Evolutionary conservation across 2,797 vertebrate genomes (phyloP), one percentile per base, ranked within the genome.

Genomic region (Anabas testudineus): DNA sequence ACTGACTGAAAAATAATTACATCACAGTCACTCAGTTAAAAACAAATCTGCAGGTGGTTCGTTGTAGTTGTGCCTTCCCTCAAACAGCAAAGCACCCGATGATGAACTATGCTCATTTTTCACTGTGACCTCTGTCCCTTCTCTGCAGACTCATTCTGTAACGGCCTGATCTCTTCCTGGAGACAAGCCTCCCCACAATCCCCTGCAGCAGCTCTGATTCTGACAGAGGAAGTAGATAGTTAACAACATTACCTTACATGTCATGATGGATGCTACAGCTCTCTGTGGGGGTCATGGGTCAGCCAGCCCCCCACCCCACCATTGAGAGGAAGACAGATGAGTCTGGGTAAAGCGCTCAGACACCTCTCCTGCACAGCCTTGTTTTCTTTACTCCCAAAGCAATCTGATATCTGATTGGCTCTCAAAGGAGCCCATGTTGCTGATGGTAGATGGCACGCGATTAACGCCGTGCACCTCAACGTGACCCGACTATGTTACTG

Each of bases 221-320:
- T 88, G 81, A 88, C 54, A 80, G 86, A 83, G 89, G 81, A 91
- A 92, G 88, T 81, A 71, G 81, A 81, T 53, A 80, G 91, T 93
- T 91, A 94, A 93, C 89, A 76, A 83, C 74, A 92, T 92, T 91
- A 94, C 87, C 93, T 71, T 93, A 92, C 85, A 69, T 49, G 85
- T 78, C 32, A 78, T 95, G 94, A 95, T 95, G 93, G 94, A 96
- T 95, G 92, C 90, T 84, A 81, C 70, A 74, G 90, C 89, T 86
- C 91, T 80, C 83, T 74, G 87, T 32, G 0, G 82, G 53, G 86
- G 93, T 94, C 92, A 95, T 16, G 49, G 91, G 91, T 95, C 90
- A 88, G 80, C 49, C 79, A 51, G 67, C 81, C 75, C 81, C 90
- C 84, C 88, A 86, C 41, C 3, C 12, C 19, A n/a, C 18, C 39